These are phyloP conservation scores for Morpho achilles DNA, from an alignment of 2,888 invertebrate species.

Conservation along the genomic window DNA sequence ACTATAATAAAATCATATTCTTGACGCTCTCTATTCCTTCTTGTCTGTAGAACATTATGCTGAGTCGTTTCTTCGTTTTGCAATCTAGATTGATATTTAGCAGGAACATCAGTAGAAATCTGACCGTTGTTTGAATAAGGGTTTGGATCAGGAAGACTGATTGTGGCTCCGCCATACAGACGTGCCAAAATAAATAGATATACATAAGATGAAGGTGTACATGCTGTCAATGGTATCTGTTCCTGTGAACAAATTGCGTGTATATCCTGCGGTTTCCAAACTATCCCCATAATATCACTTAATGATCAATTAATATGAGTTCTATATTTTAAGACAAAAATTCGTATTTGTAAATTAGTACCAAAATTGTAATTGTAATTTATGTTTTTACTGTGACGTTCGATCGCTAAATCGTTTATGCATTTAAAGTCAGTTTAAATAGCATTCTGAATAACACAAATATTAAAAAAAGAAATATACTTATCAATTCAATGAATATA, in stretches of 20 bases:
- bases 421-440: too few relatives aligned
- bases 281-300: neutral
- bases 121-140: neutral
- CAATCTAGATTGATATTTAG: neutral
- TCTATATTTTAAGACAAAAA: too few relatives aligned
- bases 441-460: too few relatives aligned
- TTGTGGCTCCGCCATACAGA: conserved; percentile 1
- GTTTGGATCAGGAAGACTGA: conserved; percentile 1
- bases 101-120: neutral
- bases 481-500: neutral
- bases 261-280: conserved; percentile 2
- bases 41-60: conserved; percentile 27
- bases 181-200: conserved; percentile 1
- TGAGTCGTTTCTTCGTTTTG: neutral
- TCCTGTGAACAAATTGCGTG: conserved; percentile 3
- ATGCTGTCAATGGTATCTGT: conserved; percentile 1
- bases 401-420: too few relatives aligned
- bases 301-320: too few relatives aligned
- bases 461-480: neutral
- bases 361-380: too few relatives aligned
- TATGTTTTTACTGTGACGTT: too few relatives aligned
- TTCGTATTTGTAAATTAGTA: too few relatives aligned
- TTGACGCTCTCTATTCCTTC: conserved; percentile 45
- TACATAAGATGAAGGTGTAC: conserved; percentile 1
- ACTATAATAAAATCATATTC: conserved; percentile 81